Base-by-base conservation (phyloP, 2,888 invertebrate genomes). In the Cheilosia grossa region DNA sequence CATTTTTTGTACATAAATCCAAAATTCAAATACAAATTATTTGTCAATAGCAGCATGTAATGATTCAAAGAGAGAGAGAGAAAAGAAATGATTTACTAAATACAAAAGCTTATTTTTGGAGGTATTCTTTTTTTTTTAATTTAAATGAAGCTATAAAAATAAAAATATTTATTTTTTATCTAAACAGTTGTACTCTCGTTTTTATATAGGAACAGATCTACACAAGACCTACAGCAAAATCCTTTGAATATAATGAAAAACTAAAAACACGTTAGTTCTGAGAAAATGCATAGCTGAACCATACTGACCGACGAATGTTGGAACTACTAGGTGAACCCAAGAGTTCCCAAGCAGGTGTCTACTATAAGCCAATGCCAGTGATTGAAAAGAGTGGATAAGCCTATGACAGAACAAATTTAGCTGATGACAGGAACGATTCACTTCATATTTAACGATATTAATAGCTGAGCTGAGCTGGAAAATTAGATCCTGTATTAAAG, bases 21-120 rank as follows among this genome's bases (percentile, higher is more conserved):
- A 63, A 74, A 63, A 56, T 59, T 64, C 33, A 56, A 53, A 13
- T 1, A 51, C 40, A 37, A 19, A 30, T 74, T 33, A 64, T 44
- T 86, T 63, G 27, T 53, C 67, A 66, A 30, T 44, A 77, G 87
- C 87, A 87, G 87, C 87, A 77, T 87, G 87, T 80, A 86, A 80
- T 54, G 63, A 82, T 59, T 56, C 19, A 53, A 63, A 59, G 17
- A 67, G 59, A 72, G 42, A 74, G 56, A 73, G 64, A 61, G 42
- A 49, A 67, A 44, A 24, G n/a, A 21, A 24, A 69, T 63, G 63
- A 4, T 49, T 69, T 73, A 56, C 61, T 59, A 63, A 73, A 63
- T 67, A 51, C 37, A 44, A 24, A 64, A 42, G 44, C 47, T 19
- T 10, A 1, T 54, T 19, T 61, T 15, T 13, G 2, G 9, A 30